These are phyloP conservation scores for Schizotus pectinicornis DNA, from an alignment of 2,888 invertebrate genomes.

Conservation along the genomic window DNA sequence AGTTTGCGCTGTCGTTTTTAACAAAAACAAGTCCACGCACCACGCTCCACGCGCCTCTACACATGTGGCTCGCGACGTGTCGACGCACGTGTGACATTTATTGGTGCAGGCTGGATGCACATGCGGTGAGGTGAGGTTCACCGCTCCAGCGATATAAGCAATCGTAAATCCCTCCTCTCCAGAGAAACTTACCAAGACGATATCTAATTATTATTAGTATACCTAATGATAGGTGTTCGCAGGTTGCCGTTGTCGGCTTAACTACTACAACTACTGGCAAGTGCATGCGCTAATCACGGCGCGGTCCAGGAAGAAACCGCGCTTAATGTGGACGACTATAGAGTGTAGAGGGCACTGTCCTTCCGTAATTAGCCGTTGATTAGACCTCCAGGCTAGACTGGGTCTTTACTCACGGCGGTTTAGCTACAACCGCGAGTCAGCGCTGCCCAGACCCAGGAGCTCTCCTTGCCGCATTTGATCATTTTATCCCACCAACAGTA, in stretches of 20 bases:
- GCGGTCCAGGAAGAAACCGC: slow-evolving; percentile 37
- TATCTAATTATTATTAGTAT: slow-evolving; percentile 31
- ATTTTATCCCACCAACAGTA: too few species aligned
- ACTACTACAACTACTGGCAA: slow-evolving; percentile 14
- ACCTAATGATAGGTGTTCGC: slow-evolving; percentile 38
- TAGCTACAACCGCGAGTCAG: slow-evolving; percentile 9
- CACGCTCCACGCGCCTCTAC: slow-evolving; percentile 37
- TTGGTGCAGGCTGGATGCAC: slow-evolving; percentile 39
- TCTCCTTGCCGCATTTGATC: too few species aligned
- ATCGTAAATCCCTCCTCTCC: slow-evolving; percentile 17
- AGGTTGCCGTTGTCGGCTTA: slow-evolving; percentile 27
- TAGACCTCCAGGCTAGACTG: slow-evolving; percentile 1
- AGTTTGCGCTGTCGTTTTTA: slow-evolving; percentile 23
- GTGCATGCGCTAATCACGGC: slow-evolving; percentile 34
- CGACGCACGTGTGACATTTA: slow-evolving; percentile 48
- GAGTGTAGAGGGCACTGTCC: slow-evolving; percentile 22
- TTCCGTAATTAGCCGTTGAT: slow-evolving; percentile 28
- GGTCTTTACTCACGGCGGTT: background rate
- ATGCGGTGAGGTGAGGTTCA: slow-evolving; percentile 27
- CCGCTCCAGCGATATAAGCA: slow-evolving; percentile 14
- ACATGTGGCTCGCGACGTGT: slow-evolving; percentile 46
- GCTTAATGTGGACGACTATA: slow-evolving; percentile 12
- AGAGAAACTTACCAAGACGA: slow-evolving; percentile 8
- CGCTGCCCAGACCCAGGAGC: too few species aligned
- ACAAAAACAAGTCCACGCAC: slow-evolving; percentile 19